These are phyloP conservation scores for Myotis lucifugus DNA, from an alignment of 2,113 vertebrate genomes.

Conservation along the genomic window DNA sequence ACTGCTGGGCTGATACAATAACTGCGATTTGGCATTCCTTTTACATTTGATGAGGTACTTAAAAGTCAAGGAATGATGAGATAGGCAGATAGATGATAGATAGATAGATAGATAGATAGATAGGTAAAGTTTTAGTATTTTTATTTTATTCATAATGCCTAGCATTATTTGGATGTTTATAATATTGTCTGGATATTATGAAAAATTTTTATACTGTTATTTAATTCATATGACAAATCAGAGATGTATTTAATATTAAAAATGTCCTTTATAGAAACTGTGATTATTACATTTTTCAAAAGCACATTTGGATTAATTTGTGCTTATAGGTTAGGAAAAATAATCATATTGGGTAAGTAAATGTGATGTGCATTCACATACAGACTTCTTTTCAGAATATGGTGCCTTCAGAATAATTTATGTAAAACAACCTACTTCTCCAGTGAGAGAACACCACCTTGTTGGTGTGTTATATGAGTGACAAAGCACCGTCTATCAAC, in stretches of 20 bases:
- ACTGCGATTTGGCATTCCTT: not conserved
- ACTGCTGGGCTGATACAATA: not conserved
- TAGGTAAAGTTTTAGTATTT: not conserved
- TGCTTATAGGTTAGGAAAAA: not conserved
- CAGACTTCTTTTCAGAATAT: not conserved
- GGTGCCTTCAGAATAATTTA: not conserved
- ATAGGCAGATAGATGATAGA: not conserved
- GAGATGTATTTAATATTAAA: not conserved
- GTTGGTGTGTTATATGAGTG: not conserved
- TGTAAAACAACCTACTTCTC: not conserved
- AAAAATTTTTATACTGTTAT: not conserved
- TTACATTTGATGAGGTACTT: not conserved
- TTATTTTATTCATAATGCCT: not conserved
- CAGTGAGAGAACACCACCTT: rapidly evolving
- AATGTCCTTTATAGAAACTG: not conserved
- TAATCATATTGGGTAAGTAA: not conserved
- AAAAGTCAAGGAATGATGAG: not conserved
- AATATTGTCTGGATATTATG: not conserved
- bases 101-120: not conserved
- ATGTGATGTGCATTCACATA: not conserved
- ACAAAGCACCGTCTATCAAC: not conserved
- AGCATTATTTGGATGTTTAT: not conserved
- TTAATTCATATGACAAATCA: not conserved
- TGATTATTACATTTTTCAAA: not conserved
- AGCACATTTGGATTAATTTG: not conserved